A percentile compares a stretch with the other conserved stretches of the same genome.
phyloP scores from a whole-genome alignment of 2,888 invertebrate genomes.

The Germaria angustata region DNA sequence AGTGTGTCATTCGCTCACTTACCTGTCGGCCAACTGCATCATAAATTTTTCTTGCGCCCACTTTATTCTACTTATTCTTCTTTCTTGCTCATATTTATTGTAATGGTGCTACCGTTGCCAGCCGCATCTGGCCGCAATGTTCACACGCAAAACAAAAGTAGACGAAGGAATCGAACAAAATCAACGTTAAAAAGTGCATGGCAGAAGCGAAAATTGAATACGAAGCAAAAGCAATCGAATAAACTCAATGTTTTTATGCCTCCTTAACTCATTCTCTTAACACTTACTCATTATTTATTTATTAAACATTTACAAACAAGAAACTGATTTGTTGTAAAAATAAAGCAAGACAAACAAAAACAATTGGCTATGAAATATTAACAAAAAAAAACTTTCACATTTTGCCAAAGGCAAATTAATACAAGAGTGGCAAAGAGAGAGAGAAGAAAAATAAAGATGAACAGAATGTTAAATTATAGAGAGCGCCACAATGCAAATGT shows the following conservation, averaged over 20 bases:
- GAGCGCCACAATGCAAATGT: too few relatives aligned
- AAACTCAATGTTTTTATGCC: slow-evolving; percentile 1
- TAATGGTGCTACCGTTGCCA: slow-evolving; percentile 10
- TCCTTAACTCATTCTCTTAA: slow-evolving; percentile 29
- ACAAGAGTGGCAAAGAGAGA: background rate
- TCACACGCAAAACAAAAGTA: slow-evolving; percentile 59
- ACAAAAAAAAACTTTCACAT: slow-evolving; percentile 61
- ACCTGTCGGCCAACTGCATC: slow-evolving; percentile 62
- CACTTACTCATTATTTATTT: slow-evolving; percentile 9
- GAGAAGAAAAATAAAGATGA: background rate
- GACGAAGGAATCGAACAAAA: slow-evolving; percentile 28
- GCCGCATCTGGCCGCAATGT: slow-evolving; percentile 56
- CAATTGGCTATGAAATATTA: slow-evolving; percentile 1
- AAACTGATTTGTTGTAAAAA: slow-evolving; percentile 42
- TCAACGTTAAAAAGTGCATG: background rate
- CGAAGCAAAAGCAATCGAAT: slow-evolving; percentile 31
- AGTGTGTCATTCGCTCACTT: slow-evolving; percentile 51
- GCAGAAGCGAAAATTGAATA: background rate
- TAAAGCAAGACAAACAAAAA: slow-evolving; percentile 1
- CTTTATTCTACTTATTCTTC: slow-evolving; percentile 19
- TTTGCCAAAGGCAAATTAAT: slow-evolving; percentile 29
- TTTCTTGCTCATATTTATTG: background rate
- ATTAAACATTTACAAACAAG: slow-evolving; percentile 40
- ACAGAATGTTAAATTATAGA: too few relatives aligned
- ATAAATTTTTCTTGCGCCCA: slow-evolving; percentile 47